Percentiles rank a stretch among this genome's conserved stretches.
phyloP scores from a whole-genome alignment of 2,113 vertebrate species.

The Chaetorhynchus papuensis region DNA sequence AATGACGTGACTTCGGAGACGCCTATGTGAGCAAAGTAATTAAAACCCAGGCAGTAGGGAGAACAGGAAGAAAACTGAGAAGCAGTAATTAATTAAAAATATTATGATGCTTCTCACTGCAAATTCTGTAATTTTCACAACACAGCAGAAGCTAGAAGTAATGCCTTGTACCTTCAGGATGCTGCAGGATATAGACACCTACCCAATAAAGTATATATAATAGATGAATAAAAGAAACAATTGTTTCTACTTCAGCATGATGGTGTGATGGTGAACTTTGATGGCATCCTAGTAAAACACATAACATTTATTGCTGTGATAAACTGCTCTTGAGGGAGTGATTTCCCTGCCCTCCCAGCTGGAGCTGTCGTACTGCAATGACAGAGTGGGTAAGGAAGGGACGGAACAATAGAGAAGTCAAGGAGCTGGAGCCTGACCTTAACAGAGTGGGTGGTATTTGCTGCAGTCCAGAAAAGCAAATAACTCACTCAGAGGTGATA shows the following conservation, averaged over 20 bases:
- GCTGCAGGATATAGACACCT: not conserved
- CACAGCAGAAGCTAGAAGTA: not conserved
- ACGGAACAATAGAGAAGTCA: slow-evolving; percentile 69
- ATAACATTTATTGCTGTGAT: slow-evolving; percentile 73
- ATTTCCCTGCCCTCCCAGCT: slow-evolving; percentile 68
- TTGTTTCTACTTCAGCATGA: slow-evolving; percentile 58
- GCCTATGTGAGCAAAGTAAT: not conserved
- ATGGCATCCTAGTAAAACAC: slow-evolving; percentile 73
- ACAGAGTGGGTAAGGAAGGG: slow-evolving; percentile 64
- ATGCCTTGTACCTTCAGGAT: not conserved
- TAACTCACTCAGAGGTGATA: slow-evolving; percentile 68
- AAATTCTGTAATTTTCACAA: not conserved
- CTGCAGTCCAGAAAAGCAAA: slow-evolving; percentile 61
- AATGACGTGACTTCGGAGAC: not conserved
- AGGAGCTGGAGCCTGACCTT: slow-evolving; percentile 55
- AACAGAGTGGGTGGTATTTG: slow-evolving; percentile 71
- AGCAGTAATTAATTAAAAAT: slow-evolving; percentile 1
- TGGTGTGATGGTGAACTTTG: slow-evolving; percentile 72
- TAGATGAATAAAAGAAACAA: slow-evolving; percentile 55
- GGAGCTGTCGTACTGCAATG: slow-evolving; percentile 55
- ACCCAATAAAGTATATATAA: not conserved
- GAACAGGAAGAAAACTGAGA: not conserved
- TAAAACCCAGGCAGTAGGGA: slow-evolving; percentile 8
- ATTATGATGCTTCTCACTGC: not conserved
- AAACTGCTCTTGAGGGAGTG: slow-evolving; percentile 70